Evolutionary conservation across 2,888 invertebrate species (phyloP).

Genomic region (Agriopis aurantiaria): DNA sequence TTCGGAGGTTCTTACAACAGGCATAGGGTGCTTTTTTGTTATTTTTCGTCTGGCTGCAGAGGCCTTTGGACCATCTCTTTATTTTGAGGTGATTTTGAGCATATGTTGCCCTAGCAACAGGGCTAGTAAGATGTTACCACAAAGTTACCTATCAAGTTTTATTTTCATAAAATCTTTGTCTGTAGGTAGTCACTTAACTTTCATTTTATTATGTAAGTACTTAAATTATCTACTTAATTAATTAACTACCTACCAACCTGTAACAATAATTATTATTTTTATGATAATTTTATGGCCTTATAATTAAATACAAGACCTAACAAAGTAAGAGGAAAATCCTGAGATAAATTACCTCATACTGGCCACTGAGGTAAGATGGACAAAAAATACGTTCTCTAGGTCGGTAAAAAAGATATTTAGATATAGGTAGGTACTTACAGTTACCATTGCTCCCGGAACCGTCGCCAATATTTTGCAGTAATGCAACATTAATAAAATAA

Average conservation of each 20-base stretch:
- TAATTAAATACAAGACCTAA: background rate
- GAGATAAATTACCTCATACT: background rate
- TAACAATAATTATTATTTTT: background rate
- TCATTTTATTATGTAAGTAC: background rate
- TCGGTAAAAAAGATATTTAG: background rate
- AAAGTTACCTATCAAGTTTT: too few relatives aligned
- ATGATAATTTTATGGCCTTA: background rate
- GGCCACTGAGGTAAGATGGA: background rate
- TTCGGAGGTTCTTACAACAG: too few relatives aligned
- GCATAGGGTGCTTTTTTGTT: too few relatives aligned
- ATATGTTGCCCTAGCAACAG: too few relatives aligned
- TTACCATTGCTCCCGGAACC: conserved; percentile 75
- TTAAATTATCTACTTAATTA: background rate
- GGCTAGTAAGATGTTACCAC: too few relatives aligned
- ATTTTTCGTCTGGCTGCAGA: too few relatives aligned
- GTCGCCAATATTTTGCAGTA: conserved; percentile 59
- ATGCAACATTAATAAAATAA: conserved; percentile 59
- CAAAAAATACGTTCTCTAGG: background rate
- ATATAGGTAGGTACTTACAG: conserved; percentile 60
- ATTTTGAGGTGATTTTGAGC: too few relatives aligned
- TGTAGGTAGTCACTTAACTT: background rate
- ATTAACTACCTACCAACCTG: background rate
- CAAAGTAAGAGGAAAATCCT: conserved; percentile 12
- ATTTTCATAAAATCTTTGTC: background rate
- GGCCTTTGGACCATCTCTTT: too few relatives aligned